Percentiles rank a stretch among this genome's conserved stretches.
Conservation (phyloP, 2,113 vertebrate genomes). For the Emydocephalus ijimae region DNA sequence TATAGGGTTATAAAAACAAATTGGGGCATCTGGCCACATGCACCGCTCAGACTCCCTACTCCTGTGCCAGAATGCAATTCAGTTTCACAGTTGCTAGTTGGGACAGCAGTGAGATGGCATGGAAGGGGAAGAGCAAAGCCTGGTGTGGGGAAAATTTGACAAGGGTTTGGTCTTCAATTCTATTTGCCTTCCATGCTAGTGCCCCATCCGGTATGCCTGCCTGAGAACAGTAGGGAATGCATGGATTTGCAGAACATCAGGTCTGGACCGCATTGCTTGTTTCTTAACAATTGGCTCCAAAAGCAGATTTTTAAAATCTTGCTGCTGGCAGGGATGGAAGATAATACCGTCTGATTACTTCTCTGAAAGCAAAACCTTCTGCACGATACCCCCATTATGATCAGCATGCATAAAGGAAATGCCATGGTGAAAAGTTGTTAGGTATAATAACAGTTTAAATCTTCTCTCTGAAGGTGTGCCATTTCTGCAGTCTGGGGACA, state of each 20-base stretch:
- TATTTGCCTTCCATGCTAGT: background rate
- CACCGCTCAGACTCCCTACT: background rate
- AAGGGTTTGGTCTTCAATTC: background rate
- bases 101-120: background rate
- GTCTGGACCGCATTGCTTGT: background rate
- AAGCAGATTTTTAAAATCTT: background rate
- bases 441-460: constrained; percentile 4
- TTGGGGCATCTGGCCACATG: background rate
- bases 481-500: background rate
- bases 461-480: background rate
- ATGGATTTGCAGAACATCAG: background rate
- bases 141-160: background rate
- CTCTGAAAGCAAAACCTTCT: background rate
- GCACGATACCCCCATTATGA: background rate
- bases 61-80: background rate
- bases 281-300: background rate
- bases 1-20: background rate
- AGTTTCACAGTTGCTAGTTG: background rate
- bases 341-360: background rate
- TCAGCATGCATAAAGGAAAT: background rate
- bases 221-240: background rate
- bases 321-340: background rate
- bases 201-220: background rate
- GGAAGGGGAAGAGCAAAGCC: background rate
- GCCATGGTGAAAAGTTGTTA: background rate